Percentiles rank a stretch among this genome's conserved stretches.
Conservation (phyloP, 1,140 invertebrate genomes). For the Chrysomallon squamiferum region DNA sequence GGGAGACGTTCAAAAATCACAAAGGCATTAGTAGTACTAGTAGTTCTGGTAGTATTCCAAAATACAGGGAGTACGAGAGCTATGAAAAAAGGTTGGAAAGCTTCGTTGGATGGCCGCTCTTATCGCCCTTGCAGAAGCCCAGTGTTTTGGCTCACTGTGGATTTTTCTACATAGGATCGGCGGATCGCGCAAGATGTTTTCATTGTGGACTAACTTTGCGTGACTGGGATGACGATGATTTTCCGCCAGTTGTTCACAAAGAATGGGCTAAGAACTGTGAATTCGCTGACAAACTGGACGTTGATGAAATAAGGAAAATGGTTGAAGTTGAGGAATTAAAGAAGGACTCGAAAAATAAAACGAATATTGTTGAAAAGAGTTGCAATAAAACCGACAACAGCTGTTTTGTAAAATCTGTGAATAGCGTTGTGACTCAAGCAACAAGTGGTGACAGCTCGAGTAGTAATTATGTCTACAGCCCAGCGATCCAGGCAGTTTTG, state of each 20-base stretch:
- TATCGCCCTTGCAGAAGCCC: background rate
- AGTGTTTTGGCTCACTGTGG: background rate
- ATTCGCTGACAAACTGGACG: background rate
- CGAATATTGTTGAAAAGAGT: no score
- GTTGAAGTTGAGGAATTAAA: background rate
- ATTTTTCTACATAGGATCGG: background rate
- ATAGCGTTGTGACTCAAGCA: background rate
- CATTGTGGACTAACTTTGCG: background rate
- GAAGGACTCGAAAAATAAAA: background rate
- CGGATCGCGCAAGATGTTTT: background rate
- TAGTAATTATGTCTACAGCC: background rate
- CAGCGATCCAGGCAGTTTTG: background rate
- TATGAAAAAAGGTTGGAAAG: background rate
- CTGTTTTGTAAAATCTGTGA: background rate
- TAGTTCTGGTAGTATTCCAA: no score
- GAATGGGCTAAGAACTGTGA: background rate
- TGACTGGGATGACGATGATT: background rate
- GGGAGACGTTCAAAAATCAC: no score
- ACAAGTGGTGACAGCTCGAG: constrained; percentile 1
- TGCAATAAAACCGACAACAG: no score
- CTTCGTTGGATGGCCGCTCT: background rate
- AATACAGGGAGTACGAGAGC: background rate
- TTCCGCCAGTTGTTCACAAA: background rate
- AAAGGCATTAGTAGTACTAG: no score
- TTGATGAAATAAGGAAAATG: background rate